Evolutionary conservation across 2,113 vertebrate genomes (phyloP).

Genomic region (Cyrtonyx montezumae): DNA sequence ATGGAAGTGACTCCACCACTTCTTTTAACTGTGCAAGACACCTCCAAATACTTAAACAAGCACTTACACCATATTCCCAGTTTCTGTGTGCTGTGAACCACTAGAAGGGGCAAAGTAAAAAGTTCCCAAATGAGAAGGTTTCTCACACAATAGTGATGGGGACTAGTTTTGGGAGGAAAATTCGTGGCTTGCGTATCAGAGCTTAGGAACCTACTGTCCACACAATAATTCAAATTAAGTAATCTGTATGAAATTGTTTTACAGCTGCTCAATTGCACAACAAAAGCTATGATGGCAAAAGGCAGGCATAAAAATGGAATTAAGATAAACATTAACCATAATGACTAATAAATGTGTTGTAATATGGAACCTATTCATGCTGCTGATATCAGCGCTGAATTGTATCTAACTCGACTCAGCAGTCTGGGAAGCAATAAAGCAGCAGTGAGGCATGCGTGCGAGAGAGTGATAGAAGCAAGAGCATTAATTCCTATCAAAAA

Average conservation of each 20-base stretch:
- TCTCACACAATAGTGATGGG: neutral
- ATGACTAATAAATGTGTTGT: constrained; percentile 63
- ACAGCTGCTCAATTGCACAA: constrained; percentile 59
- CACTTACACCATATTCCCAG: fast-evolving
- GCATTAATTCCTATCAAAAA: constrained; percentile 35
- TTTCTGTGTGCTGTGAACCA: fast-evolving
- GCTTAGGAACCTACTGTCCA: neutral
- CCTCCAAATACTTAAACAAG: neutral
- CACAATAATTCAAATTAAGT: constrained; percentile 36
- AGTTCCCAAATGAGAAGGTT: neutral
- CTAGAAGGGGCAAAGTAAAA: neutral
- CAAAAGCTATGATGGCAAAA: constrained; percentile 53
- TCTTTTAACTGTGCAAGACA: neutral
- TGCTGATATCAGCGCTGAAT: constrained; percentile 22
- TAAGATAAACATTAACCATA: constrained; percentile 70
- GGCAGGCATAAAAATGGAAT: constrained; percentile 45
- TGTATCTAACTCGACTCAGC: constrained; percentile 30
- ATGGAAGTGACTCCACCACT: too few relatives aligned
- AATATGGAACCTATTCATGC: constrained; percentile 31
- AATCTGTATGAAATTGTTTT: constrained; percentile 56
- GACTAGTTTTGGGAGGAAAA: neutral
- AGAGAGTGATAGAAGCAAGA: constrained; percentile 10
- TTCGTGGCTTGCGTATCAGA: neutral
- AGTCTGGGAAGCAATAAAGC: constrained; percentile 50
- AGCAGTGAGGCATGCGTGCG: neutral